Conservation (phyloP, 2,888 invertebrate genomes). For the Trissoscelio sp. region DNA sequence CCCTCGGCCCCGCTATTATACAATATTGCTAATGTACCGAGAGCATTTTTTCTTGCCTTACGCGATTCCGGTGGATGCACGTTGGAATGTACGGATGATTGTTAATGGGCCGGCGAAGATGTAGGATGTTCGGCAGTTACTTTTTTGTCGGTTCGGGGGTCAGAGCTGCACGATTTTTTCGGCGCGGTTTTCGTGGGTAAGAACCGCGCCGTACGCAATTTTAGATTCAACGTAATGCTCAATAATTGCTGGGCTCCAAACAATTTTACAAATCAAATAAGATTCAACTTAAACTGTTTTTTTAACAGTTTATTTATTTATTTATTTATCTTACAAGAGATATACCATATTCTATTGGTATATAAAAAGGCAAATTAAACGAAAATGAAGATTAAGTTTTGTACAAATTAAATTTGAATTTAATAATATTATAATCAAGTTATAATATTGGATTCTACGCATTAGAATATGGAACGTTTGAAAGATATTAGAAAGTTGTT, state of each 20-base stretch:
- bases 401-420: too few species aligned
- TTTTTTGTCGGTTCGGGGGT: constrained; percentile 56
- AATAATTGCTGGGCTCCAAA: constrained; percentile 39
- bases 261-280: too few species aligned
- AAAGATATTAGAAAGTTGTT: too few species aligned
- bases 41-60: constrained; percentile 65
- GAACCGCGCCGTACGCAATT: constrained; percentile 18
- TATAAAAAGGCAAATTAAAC: too few species aligned
- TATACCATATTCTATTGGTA: background rate
- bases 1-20: constrained; percentile 69
- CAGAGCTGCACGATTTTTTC: constrained; percentile 45
- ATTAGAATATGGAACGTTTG: too few species aligned
- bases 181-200: constrained; percentile 23
- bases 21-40: constrained; percentile 70
- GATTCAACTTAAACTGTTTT: constrained; percentile 6
- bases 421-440: too few species aligned
- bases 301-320: background rate
- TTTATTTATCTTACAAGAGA: too few species aligned
- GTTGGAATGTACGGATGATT: constrained; percentile 65
- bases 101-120: constrained; percentile 51
- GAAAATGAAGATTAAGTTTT: too few species aligned
- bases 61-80: constrained; percentile 64
- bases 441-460: too few species aligned
- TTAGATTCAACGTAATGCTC: constrained; percentile 34
- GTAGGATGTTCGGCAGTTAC: constrained; percentile 33